Evolutionary conservation across 2,113 vertebrate genomes (phyloP), one percentile per base, ranked within the genome.

Genomic region (Monopterus albus): DNA sequence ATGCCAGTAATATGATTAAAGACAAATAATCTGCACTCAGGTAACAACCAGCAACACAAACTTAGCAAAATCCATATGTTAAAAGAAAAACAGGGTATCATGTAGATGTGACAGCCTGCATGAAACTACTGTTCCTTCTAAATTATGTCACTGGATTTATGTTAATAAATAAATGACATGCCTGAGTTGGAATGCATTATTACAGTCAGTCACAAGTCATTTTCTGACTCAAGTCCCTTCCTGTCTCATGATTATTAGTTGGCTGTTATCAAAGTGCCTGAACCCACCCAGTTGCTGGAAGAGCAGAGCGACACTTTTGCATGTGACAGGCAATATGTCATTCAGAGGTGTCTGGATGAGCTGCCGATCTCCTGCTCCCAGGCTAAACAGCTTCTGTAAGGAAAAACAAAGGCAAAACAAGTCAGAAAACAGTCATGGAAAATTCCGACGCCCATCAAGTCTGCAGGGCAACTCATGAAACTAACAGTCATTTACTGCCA

Each of bases 271-370:
- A 60, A 58, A 68, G 57, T 18, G 58, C 18, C 1, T 14, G 42
- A 62, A 94, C 96, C 75, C 93, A 99, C 98, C 98, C 49, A 99
- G 87, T 58, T 99, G 98, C 87, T 98, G 97, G 92, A 99, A 99
- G 80, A 99, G 95, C 78, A 99, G 92, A 75, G 95, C 95, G 74
- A 98, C 95, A 72, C 97, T 99, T 85, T 95, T 96, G 86, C 93
- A 93, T 60, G 97, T 98, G 72, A 99, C 93, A 33, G 98, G 98
- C 84, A 99, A 92, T 12, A 92, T 96, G 21, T 96, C 94, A 6
- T 96, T 95, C 15, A 98, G 92, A 84, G 97, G 97, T n/a, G 95
- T 97, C 90, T 99, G 98, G 86, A 99, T 96, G 86, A 99, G 91
- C 51, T 99, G 98, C 43, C 97, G 91, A 77, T 99, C 98, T 82